Percentiles rank a stretch among this genome's conserved stretches.
Evolutionary conservation across 2,797 vertebrate genomes (phyloP).

Genomic region (Caiman crocodilus): DNA sequence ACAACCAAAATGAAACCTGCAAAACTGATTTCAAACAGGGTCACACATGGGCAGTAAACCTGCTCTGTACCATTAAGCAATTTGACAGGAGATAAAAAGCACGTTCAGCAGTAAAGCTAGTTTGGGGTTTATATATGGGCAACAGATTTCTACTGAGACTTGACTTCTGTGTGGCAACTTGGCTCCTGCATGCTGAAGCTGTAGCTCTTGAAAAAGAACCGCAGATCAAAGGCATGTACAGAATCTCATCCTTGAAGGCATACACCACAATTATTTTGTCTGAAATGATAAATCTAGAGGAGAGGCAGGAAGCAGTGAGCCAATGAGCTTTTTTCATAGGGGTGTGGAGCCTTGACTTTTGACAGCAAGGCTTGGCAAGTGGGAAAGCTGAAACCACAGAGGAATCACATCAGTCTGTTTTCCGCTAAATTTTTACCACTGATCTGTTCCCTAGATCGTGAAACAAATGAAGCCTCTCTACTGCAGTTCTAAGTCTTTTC

Average conservation of each 20-base stretch:
- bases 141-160: background rate
- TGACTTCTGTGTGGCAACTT: background rate
- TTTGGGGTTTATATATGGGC: background rate
- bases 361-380: fast-evolving
- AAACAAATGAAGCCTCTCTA: background rate
- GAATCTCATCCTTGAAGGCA: background rate
- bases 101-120: slow-evolving; percentile 20
- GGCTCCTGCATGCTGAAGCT: background rate
- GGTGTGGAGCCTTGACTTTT: background rate
- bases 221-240: background rate
- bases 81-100: background rate
- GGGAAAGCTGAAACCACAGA: background rate
- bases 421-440: background rate
- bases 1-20: slow-evolving; percentile 12
- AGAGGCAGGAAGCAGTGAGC: background rate
- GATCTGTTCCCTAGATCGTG: background rate
- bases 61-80: slow-evolving; percentile 1
- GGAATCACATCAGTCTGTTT: background rate
- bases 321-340: background rate
- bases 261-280: background rate
- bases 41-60: slow-evolving; percentile 13
- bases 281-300: background rate
- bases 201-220: background rate
- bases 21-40: background rate
- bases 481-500: background rate